Evolutionary conservation across 2,888 invertebrate species (phyloP).

Genomic region (Scaptomyza flava): DNA sequence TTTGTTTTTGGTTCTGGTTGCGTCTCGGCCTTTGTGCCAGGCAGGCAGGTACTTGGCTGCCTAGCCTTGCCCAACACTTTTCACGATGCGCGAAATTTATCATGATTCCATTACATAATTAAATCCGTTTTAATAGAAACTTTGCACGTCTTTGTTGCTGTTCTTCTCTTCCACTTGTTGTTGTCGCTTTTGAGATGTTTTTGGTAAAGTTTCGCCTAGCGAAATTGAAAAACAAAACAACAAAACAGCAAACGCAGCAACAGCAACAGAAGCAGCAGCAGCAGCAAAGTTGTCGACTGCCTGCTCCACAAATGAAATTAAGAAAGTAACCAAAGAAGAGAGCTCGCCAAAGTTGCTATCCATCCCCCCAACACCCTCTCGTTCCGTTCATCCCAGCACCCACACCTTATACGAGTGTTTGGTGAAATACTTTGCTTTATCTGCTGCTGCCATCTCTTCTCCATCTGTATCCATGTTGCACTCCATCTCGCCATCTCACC

Average conservation of each 20-base stretch:
- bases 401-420: constrained; percentile 38
- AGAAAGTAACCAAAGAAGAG: constrained; percentile 77
- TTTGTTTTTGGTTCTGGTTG: constrained; percentile 41
- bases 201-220: constrained; percentile 70
- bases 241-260: constrained; percentile 50
- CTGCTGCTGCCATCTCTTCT: constrained; percentile 59
- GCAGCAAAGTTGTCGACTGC: constrained; percentile 43
- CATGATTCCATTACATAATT: constrained; percentile 83
- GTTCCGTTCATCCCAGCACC: constrained; percentile 1
- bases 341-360: constrained; percentile 50
- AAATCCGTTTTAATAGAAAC: constrained; percentile 82
- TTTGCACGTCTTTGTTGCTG: constrained; percentile 68
- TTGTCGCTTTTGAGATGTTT: constrained; percentile 71
- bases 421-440: constrained; percentile 62
- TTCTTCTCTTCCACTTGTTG: constrained; percentile 21
- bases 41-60: constrained; percentile 50
- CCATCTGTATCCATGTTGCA: constrained; percentile 50
- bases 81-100: constrained; percentile 81
- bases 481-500: constrained; percentile 35
- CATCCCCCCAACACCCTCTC: background rate
- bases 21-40: constrained; percentile 51
- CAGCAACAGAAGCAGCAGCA: constrained; percentile 44
- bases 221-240: constrained; percentile 78
- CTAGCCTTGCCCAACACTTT: constrained; percentile 69
- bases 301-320: constrained; percentile 73